A percentile compares a stretch with the other conserved stretches of the same genome.
Evolutionary conservation across 2,797 vertebrate species (phyloP).

Genomic region (Tangara arthus): DNA sequence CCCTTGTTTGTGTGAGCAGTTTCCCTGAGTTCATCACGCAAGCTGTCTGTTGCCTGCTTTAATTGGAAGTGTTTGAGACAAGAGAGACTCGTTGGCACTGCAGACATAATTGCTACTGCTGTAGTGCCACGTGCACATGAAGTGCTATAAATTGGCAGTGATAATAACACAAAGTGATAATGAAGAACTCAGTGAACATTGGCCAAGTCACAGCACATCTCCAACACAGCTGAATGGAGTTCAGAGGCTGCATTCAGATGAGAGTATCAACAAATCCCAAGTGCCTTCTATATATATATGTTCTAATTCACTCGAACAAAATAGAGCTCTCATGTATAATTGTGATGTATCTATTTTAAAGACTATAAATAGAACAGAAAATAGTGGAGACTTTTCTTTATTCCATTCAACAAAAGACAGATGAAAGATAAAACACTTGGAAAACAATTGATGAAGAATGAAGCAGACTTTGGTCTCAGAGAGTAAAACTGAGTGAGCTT

Average conservation of each 20-base stretch:
- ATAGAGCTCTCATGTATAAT: neutral
- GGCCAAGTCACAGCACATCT: neutral
- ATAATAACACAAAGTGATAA: conserved; percentile 24
- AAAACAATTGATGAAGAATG: neutral
- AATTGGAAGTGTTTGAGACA: neutral
- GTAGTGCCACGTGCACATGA: neutral
- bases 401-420: neutral
- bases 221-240: conserved; percentile 2
- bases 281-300: neutral
- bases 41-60: neutral
- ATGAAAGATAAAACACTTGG: neutral
- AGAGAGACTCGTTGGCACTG: neutral
- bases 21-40: neutral
- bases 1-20: neutral
- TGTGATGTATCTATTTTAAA: neutral
- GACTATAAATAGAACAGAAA: neutral
- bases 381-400: neutral
- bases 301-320: neutral
- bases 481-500: neutral
- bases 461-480: neutral
- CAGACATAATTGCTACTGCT: neutral
- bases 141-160: conserved; percentile 9
- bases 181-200: neutral
- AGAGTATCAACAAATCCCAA: neutral
- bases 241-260: neutral